Percentiles rank a stretch among this genome's conserved stretches.
Conservation (phyloP, 2,113 vertebrate genomes). For the Pollachius pollachius region DNA sequence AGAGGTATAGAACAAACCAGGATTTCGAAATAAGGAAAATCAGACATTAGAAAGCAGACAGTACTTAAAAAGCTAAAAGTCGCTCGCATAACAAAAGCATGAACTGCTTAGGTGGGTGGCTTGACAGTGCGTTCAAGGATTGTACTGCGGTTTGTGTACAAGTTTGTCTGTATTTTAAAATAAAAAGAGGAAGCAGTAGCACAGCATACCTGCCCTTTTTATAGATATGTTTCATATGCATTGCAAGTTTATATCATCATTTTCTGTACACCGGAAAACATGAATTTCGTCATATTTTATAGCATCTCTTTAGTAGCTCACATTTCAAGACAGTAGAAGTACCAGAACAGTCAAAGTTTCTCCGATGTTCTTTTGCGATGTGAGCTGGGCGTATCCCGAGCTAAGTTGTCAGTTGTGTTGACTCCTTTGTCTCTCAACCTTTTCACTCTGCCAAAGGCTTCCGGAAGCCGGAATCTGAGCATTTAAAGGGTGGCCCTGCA, state of each 20-base stretch:
- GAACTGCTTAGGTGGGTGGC: constrained; percentile 38
- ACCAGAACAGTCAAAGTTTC: background rate
- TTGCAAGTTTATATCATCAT: no score
- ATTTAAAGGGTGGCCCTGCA: constrained; percentile 49
- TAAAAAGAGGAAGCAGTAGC: no score
- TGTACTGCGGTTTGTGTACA: background rate
- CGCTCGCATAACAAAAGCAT: constrained; percentile 33
- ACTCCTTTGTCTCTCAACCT: constrained; percentile 48
- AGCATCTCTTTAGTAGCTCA: no score
- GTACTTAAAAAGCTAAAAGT: constrained; percentile 25
- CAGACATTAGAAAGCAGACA: constrained; percentile 25
- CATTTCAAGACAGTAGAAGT: no score
- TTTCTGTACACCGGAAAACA: no score
- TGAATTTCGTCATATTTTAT: no score
- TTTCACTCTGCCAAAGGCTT: constrained; percentile 49
- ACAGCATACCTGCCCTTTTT: no score
- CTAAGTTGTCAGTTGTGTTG: constrained; percentile 45
- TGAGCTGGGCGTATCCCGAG: constrained; percentile 23
- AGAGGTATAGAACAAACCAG: constrained; percentile 40
- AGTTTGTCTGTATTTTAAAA: background rate
- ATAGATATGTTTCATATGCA: no score
- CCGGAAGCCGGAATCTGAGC: constrained; percentile 41
- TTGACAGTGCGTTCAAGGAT: constrained; percentile 17
- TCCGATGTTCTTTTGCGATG: background rate
- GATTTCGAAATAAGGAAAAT: constrained; percentile 33